phyloP scores from a whole-genome alignment of 2,113 vertebrate species.

The Fulica atra region DNA sequence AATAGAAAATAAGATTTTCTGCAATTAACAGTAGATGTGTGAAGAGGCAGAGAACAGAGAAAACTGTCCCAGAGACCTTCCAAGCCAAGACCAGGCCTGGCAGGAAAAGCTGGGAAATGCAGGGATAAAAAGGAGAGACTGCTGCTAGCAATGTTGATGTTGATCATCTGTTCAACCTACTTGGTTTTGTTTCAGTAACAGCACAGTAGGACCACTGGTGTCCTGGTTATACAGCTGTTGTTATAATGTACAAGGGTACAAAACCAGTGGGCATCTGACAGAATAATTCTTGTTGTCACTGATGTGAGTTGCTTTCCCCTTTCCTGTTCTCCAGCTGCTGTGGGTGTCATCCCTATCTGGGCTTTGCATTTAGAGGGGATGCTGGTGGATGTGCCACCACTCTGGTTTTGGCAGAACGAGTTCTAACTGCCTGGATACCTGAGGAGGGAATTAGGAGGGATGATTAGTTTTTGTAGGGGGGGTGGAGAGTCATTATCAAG shows the following conservation, averaged over 20 bases:
- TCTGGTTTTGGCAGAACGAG: not conserved
- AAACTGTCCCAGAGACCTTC: not conserved
- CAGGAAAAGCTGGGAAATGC: not conserved
- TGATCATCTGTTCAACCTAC: not conserved
- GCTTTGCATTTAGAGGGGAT: not conserved
- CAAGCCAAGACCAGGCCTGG: not conserved
- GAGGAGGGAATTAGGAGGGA: not conserved
- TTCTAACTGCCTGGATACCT: not conserved
- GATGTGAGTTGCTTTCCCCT: not conserved
- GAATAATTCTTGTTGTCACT: not conserved
- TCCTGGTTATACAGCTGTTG: not conserved
- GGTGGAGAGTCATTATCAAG: not conserved
- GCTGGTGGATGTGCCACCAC: not conserved
- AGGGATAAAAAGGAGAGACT: not conserved
- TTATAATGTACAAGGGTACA: not conserved
- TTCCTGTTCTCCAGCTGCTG: fast-evolving
- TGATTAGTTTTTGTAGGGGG: not conserved
- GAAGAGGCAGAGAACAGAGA: not conserved
- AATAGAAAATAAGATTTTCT: not conserved
- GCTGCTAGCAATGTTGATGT: not conserved
- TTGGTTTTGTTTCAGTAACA: not conserved
- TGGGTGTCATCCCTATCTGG: not conserved
- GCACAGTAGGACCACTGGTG: not conserved
- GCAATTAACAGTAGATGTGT: not conserved
- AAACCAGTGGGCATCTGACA: not conserved